phyloP scores from a whole-genome alignment of 2,113 vertebrate genomes.

The Arothron firmamentum region DNA sequence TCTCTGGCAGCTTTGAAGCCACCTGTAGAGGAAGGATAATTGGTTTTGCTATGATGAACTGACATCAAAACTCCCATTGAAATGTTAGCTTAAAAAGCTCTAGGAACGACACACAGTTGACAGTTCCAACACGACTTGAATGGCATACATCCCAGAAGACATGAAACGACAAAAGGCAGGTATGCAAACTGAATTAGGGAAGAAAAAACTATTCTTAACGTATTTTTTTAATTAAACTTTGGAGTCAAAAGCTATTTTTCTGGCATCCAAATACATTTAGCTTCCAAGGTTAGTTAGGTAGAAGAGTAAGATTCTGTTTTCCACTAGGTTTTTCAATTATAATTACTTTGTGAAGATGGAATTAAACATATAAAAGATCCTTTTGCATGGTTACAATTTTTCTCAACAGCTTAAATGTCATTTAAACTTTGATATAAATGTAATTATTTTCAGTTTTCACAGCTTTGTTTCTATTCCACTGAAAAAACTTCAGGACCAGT shows the following conservation, averaged over 20 bases:
- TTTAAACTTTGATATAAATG: too few relatives aligned
- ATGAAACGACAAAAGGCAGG: background rate
- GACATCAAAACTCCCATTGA: background rate
- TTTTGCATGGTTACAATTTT: too few relatives aligned
- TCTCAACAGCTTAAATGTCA: too few relatives aligned
- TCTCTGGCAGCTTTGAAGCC: background rate
- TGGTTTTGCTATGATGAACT: background rate
- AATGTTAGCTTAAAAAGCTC: background rate
- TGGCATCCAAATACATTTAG: background rate
- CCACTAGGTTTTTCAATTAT: background rate
- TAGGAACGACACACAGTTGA: background rate
- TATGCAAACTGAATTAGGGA: background rate
- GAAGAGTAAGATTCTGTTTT: background rate
- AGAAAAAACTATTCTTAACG: too few relatives aligned
- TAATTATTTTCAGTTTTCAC: too few relatives aligned
- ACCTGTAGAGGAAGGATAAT: conserved; percentile 1
- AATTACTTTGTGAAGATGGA: too few relatives aligned
- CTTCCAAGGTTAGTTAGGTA: too few relatives aligned
- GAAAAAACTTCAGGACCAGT: too few relatives aligned
- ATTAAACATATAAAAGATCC: too few relatives aligned
- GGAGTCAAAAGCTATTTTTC: background rate
- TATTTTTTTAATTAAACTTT: background rate
- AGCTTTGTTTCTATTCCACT: too few relatives aligned
- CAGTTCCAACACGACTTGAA: background rate
- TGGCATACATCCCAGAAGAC: background rate